These are phyloP conservation scores for Microcebus murinus DNA, from an alignment of 2,113 vertebrate genomes.

Conservation along the genomic window DNA sequence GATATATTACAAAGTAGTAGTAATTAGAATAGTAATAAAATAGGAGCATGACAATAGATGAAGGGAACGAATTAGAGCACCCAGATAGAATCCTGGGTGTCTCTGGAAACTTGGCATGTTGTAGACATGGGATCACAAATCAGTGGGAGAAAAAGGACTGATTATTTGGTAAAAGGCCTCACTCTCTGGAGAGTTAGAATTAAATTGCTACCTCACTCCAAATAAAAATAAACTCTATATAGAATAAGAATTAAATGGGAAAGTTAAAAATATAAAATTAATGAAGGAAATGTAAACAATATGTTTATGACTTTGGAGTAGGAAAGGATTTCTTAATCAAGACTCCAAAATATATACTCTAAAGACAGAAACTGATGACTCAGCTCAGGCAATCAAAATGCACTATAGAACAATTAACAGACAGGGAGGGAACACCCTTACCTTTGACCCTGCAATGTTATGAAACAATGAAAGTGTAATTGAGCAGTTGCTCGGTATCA, in stretches of 20 bases:
- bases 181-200: neutral
- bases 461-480: neutral
- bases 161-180: neutral
- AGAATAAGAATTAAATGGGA: constrained; percentile 33
- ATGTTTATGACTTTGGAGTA: neutral
- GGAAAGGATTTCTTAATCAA: constrained; percentile 17
- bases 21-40: neutral
- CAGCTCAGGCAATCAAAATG: neutral
- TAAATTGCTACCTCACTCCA: neutral
- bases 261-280: constrained; percentile 14
- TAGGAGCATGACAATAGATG: neutral
- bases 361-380: neutral
- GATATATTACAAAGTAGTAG: neutral
- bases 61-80: neutral
- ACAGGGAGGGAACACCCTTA: neutral
- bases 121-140: neutral
- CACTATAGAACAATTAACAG: neutral
- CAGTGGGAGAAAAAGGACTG: neutral
- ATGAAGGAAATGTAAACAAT: neutral
- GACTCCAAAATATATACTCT: neutral
- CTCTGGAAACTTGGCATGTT: neutral
- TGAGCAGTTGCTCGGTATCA: neutral
- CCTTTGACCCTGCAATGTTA: neutral
- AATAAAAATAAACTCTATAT: neutral
- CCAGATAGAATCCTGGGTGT: neutral